Base-by-base conservation (phyloP, 1,140 invertebrate species). In the Drosophila kohkoa region DNA sequence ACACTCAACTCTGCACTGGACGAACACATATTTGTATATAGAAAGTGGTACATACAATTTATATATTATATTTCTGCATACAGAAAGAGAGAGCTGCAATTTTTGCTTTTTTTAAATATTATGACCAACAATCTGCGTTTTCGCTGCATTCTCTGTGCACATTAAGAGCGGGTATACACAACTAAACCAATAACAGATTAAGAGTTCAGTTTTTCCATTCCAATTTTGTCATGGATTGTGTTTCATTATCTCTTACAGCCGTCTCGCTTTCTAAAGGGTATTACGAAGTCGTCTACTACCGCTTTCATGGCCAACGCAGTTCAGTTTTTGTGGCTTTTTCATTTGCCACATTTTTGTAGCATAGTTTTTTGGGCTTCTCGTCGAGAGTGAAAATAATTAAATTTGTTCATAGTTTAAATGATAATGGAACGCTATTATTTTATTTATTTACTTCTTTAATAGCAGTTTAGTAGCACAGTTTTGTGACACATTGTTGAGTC, bases 381-480 rank as follows among this genome's bases (percentile, higher is more conserved):
- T 43, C 43, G 75, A 43, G 75, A 77, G 68, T 69, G 73, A 65
- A 62, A 83, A 83, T 83, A 85, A 83, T 83, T 85, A 81, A 85
- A 83, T 85, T 85, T 69, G 73, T 65, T 80, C 64, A 66, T 74
- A 77, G 73, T 62, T 82, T 78, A 82, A 77, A 69, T 70, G 65
- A 83, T 64, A 76, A 80, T 73, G 65, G 79, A 70, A 79, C 20
- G 73, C 48, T 64, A 52, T 74, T 73, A 51, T 48, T 81, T 79
- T 77, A 4, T 62, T 48, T 1, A 6, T 32, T 6, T n/a, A 48
- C 51, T 30, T 35, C 8, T 54, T 54, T 2, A 6, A 25, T 25
- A 2, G 20, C n/a, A 46, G 5, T 25, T 38, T 38, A 11, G 6
- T 8, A n/a, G 13, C 30, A 54, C 32, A 54, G 2, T 15, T 25